Base-by-base conservation (phyloP, 2,888 invertebrate genomes). In the Pollenia labialis region DNA sequence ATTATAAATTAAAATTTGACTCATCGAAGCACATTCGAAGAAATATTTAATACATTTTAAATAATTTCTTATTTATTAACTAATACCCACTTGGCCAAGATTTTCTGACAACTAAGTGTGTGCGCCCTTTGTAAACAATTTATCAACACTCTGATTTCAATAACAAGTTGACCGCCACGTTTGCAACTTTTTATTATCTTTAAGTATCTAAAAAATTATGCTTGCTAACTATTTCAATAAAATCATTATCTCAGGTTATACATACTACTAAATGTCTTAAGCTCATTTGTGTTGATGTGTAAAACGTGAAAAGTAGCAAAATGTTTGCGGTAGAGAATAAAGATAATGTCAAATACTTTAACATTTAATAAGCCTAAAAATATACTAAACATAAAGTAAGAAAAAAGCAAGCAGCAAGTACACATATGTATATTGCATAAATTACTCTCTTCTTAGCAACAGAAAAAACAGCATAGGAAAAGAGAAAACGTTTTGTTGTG, bases 41-140 rank as follows among this genome's bases (percentile, higher is more conserved):
- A 23, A 23, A 23, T 2, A 23, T 1, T 23, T 23, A 23, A 23
- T 23, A 23, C 18, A 23, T 23, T 32, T 32, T 32, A 32, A 32
- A 32, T 6, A 32, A 6, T 32, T 32, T 32, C 32, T 6, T 32
- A 32, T 6, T 6, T 23, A 6, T 32, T 32, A 32, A 32, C 6
- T 4, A 32, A 32, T 32, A 6, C 6, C 32, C 32, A 32, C 54
- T 18, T 54, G 3, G 9, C 54, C 18, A 54, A 54, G 9, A 18
- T 18, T 10, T 6, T n/a, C 14, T 54, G 2, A 54, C 18, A 54
- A 16, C 18, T 42, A 68, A 50, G n/a, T 32, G 14, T 50, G 16
- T 44, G 16, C 11, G 18, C 18, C 42, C 42, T 58, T 62, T 76
- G 11, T 18, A 12, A 52, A 64, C 40, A 75, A 50, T 71, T 60